Base-by-base conservation (phyloP, 2,113 vertebrate genomes). In the Rafetus swinhoei region DNA sequence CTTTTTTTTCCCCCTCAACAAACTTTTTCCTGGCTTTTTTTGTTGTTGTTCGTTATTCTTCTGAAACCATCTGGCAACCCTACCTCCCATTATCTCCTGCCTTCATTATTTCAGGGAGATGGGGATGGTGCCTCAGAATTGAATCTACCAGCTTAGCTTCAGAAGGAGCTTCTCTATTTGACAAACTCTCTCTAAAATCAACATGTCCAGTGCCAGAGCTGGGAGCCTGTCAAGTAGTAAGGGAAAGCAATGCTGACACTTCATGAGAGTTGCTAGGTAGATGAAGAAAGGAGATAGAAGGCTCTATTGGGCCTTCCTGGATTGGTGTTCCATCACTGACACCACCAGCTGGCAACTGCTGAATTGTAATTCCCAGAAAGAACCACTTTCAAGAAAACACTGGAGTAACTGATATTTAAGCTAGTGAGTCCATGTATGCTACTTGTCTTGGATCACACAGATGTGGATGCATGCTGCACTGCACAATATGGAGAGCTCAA, bases 171-270 rank as follows among this genome's bases (percentile, higher is more conserved):
- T 79, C 74, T 81, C 60, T 24, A 32, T 27, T 7, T 72, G 62
- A 69, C 18, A 32, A 32, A 69, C 62, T 15, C n/a, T 29, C 8
- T 69, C 62, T 69, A 18, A 69, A 69, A 69, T 32, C 32, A 69
- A n/a, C 16, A n/a, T 16, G 18, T 69, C 54, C 81, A 87, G 32
- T 14, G 82, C 21, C 9, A 12, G 2, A 35, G 53, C 55, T 39
- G 29, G 79, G 29, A 55, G 50, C 32, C 9, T 39, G 22, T 55
- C 81, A 52, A 57, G 69, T n/a, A 10, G 2, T 0, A 1, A 52
- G 15, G 13, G 55, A 39, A 50, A 3, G 5, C 5, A 4, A 2
- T 15, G 21, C 69, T 82, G 16, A 3, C 0, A 1, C 5, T 18
- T 25, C 81, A 50, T 62, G 83, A 82, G 19, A 39, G 1, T 9